These are phyloP conservation scores for Ariolimax columbianus DNA, from an alignment of 2,888 invertebrate species.

Conservation along the genomic window DNA sequence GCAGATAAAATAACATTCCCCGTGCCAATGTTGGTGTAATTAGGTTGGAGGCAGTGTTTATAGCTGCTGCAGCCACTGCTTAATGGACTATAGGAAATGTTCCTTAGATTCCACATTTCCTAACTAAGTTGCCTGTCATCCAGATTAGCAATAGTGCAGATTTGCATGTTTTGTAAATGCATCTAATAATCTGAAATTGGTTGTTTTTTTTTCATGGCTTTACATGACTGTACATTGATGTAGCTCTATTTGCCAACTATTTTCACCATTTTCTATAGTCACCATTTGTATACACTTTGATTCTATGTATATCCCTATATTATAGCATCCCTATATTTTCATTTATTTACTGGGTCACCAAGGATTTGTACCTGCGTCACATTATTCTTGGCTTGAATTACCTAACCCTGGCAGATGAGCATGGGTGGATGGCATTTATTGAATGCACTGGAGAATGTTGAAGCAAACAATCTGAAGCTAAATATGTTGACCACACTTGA, in stretches of 20 bases:
- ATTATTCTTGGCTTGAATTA: slow-evolving; percentile 30
- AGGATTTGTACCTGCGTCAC: slow-evolving; percentile 28
- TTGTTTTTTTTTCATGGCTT: slow-evolving; percentile 7
- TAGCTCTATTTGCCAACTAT: neutral
- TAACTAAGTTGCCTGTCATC: too few species aligned
- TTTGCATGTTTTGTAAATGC: too few species aligned
- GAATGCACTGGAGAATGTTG: slow-evolving; percentile 18
- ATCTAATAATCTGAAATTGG: too few species aligned
- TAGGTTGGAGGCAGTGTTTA: too few species aligned
- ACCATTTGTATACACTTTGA: slow-evolving; percentile 2
- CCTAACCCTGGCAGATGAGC: slow-evolving; percentile 38
- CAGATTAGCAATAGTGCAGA: neutral
- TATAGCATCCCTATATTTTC: neutral
- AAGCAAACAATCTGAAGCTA: neutral
- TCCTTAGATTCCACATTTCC: neutral
- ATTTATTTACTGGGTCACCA: neutral
- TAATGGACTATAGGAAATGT: neutral
- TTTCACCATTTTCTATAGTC: neutral
- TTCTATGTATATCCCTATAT: slow-evolving; percentile 11
- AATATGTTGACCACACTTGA: slow-evolving; percentile 18
- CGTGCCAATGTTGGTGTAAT: neutral
- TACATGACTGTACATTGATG: neutral
- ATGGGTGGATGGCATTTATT: slow-evolving; percentile 36
- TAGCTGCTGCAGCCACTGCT: too few species aligned
- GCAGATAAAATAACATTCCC: neutral